Conservation (phyloP, 2,888 invertebrate genomes). For the Anoplius nigerrimus region DNA sequence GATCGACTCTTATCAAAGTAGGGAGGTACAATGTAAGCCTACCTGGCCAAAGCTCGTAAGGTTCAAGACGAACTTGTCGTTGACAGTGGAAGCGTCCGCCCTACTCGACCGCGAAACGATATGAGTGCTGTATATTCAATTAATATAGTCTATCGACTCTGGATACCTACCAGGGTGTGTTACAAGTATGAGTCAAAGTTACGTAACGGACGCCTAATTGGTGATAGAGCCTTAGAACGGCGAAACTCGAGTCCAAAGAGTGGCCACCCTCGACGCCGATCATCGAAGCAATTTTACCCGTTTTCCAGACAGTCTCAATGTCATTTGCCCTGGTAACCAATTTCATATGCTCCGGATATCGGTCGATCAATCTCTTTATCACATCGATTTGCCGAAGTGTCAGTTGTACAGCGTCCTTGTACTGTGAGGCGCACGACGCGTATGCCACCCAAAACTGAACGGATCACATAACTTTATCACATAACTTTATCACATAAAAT, state of each 20-base stretch:
- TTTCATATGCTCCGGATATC: conserved; percentile 72
- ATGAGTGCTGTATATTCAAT: not conserved
- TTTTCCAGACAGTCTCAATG: conserved; percentile 61
- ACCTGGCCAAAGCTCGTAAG: conserved; percentile 75
- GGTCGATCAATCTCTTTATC: conserved; percentile 77
- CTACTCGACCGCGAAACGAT: conserved; percentile 59
- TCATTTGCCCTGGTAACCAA: conserved; percentile 72
- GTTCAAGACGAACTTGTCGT: conserved; percentile 62
- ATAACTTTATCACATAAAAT: too few species aligned
- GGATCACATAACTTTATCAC: too few species aligned
- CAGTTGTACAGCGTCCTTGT: conserved; percentile 77
- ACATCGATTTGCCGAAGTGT: conserved; percentile 80
- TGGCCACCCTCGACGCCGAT: conserved; percentile 81
- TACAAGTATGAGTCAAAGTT: conserved; percentile 80
- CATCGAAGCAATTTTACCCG: conserved; percentile 78
- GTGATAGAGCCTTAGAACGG: conserved; percentile 77
- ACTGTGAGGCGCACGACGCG: conserved; percentile 76
- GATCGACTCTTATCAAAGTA: too few species aligned
- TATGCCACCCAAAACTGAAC: conserved; percentile 80
- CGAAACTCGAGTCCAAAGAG: conserved; percentile 78
- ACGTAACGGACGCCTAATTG: conserved; percentile 80
- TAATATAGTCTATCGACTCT: too few species aligned
- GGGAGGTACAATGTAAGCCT: conserved; percentile 31
- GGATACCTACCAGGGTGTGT: conserved; percentile 78
- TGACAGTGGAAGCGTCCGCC: conserved; percentile 72